phyloP scores from a whole-genome alignment of 2,797 vertebrate species.

The Gadopsis bispinosus region DNA sequence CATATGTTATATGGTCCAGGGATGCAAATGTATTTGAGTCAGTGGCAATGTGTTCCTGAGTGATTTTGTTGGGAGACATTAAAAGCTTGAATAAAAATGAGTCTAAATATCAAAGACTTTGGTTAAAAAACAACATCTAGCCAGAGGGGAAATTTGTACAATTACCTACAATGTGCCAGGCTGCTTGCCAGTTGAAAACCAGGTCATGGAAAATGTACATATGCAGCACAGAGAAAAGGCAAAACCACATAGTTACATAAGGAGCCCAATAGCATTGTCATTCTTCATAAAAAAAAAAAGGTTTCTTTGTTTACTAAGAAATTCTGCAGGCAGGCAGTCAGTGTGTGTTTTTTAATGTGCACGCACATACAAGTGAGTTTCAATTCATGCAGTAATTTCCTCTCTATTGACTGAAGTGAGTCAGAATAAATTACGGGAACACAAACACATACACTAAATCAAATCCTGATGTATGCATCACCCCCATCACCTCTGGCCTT shows the following conservation, averaged over 20 bases:
- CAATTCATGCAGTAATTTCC: constrained; percentile 57
- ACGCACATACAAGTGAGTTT: constrained; percentile 25
- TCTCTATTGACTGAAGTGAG: constrained; percentile 59
- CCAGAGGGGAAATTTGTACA: constrained; percentile 56
- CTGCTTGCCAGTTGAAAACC: constrained; percentile 59
- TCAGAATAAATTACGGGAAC: constrained; percentile 72
- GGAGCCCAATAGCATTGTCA: constrained; percentile 49
- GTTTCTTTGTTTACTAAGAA: constrained; percentile 37
- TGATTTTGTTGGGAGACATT: constrained; percentile 55
- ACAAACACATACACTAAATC: constrained; percentile 57
- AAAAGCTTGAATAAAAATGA: constrained; percentile 53
- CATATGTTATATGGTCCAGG: constrained; percentile 3
- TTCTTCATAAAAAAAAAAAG: constrained; percentile 45
- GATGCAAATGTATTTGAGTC: constrained; percentile 50
- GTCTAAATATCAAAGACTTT: constrained; percentile 62
- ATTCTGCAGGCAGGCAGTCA: constrained; percentile 21
- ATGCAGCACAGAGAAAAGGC: constrained; percentile 50
- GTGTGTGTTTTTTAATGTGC: constrained; percentile 36
- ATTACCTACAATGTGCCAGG: constrained; percentile 62
- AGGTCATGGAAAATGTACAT: constrained; percentile 74
- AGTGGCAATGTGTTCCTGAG: constrained; percentile 40
- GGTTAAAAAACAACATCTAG: constrained; percentile 49
- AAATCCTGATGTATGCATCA: constrained; percentile 53
- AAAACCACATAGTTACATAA: constrained; percentile 61
- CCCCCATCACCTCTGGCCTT: constrained; percentile 45